Conservation (phyloP, 2,113 vertebrate genomes). For the Protobothrops mucrosquamatus region DNA sequence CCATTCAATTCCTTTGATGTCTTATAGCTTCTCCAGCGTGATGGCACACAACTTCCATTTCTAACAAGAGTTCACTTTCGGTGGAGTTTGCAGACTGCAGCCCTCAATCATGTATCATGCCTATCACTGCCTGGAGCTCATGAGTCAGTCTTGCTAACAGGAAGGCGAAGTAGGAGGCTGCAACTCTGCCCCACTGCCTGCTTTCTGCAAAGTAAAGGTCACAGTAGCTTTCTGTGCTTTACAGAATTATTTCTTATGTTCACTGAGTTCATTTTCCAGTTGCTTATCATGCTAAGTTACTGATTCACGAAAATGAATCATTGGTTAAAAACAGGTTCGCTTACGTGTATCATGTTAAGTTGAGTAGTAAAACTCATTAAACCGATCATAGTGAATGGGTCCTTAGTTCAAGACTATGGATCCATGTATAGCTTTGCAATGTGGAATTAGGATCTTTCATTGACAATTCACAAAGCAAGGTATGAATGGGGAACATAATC, state of each 20-base stretch:
- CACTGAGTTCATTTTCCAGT: not conserved
- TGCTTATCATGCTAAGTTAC: not conserved
- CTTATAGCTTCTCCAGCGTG: not conserved
- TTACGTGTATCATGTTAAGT: not conserved
- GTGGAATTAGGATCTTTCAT: not conserved
- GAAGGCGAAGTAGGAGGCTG: not conserved
- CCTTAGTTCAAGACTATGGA: not conserved
- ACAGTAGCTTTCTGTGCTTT: not conserved
- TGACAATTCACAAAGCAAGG: not conserved
- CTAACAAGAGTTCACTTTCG: not conserved
- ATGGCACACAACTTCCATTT: not conserved
- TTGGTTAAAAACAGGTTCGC: not conserved
- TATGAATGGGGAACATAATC: not conserved
- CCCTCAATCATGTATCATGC: not conserved
- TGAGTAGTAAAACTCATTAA: not conserved
- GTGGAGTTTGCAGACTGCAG: not conserved
- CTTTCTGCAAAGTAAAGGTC: not conserved
- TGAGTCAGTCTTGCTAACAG: not conserved
- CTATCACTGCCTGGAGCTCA: not conserved
- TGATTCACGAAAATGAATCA: not conserved
- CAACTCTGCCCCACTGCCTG: not conserved
- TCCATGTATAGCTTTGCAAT: not conserved
- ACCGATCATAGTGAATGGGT: not conserved
- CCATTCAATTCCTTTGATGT: not conserved
- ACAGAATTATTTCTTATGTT: not conserved